Evolutionary conservation across 1,140 invertebrate genomes (phyloP), one percentile per base, ranked within the genome.

Genomic region (Frieseomelitta varia): DNA sequence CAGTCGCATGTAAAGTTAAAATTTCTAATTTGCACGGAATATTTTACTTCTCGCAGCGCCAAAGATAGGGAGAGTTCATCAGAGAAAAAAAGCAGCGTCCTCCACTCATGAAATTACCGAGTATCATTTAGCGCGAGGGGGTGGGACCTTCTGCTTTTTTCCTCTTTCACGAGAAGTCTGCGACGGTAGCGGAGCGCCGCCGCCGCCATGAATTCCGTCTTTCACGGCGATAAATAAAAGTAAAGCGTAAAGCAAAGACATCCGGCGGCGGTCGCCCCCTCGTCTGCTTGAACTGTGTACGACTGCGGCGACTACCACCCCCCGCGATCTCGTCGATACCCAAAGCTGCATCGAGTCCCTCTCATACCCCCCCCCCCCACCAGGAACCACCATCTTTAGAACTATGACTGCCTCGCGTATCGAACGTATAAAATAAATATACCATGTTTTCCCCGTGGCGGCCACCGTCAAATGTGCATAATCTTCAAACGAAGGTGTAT

Each of bases 401-500:
- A 84, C 67, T 56, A 58, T 81, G 72, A 63, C 87, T 92, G 85
- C 85, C 68, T 75, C 81, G 71, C 11, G 85, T 81, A 83, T 71
- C 75, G 73, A 73, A 63, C 75, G 90, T 79, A 92, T 91, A 92
- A 93, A 92, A 93, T 93, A 93, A 93, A 93, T 93, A 93, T 86
- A 72, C 89, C 77, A 87, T 85, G 87, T 90, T 93, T 92, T 91
- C 90, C 39, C 65, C 83, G 84, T 90, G 68, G 75, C 79, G 80
- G 58, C 86, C 84, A 88, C 77, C 85, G 67, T 87, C 80, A 87
- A 88, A 87, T 83, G 89, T 76, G 78, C 81, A 86, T 93, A 94
- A 94, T 94, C 93, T 92, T 94, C 93, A 94, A 94, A 94, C 92
- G 93, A 79, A 78, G 84, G 74, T 65, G 34, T 39, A 27, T 51